Percentiles rank a stretch among this genome's conserved stretches.
Conservation (phyloP, 2,888 invertebrate species). For the Lingula anatina region DNA sequence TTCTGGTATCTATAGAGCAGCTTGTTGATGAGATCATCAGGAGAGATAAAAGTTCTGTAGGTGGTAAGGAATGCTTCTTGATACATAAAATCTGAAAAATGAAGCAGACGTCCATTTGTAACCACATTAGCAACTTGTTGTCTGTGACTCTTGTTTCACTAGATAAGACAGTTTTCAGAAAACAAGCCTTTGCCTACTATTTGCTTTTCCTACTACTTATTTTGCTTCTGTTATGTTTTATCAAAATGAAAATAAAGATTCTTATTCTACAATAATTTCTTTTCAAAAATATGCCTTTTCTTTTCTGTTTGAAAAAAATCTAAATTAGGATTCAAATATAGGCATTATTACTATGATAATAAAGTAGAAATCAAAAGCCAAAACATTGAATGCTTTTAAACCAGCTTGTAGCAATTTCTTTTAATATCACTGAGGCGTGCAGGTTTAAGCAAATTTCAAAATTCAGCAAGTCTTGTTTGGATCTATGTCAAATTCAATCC, state of each 20-base stretch:
- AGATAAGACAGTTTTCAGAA: too few species aligned
- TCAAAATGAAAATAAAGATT: too few species aligned
- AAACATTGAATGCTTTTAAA: neutral
- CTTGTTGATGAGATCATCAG: slow-evolving; percentile 78
- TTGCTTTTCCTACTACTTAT: too few species aligned
- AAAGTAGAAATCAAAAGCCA: neutral
- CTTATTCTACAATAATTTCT: too few species aligned
- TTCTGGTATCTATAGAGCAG: slow-evolving; percentile 74
- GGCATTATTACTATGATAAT: neutral
- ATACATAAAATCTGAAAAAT: slow-evolving; percentile 74
- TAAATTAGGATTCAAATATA: neutral
- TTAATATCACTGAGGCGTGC: neutral
- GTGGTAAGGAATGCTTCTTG: slow-evolving; percentile 98
- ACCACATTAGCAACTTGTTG: too few species aligned
- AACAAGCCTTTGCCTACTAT: too few species aligned
- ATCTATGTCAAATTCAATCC: neutral
- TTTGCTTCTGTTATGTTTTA: too few species aligned
- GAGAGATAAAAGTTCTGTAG: slow-evolving; percentile 90
- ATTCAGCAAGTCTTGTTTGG: neutral
- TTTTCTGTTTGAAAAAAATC: neutral
- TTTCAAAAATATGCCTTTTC: neutral
- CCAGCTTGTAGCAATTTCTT: neutral
- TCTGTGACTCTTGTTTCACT: too few species aligned
- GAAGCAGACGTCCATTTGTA: too few species aligned
- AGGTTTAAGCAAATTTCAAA: neutral